Conservation (phyloP, 2,888 invertebrate species). For the Pedicia rivosa region DNA sequence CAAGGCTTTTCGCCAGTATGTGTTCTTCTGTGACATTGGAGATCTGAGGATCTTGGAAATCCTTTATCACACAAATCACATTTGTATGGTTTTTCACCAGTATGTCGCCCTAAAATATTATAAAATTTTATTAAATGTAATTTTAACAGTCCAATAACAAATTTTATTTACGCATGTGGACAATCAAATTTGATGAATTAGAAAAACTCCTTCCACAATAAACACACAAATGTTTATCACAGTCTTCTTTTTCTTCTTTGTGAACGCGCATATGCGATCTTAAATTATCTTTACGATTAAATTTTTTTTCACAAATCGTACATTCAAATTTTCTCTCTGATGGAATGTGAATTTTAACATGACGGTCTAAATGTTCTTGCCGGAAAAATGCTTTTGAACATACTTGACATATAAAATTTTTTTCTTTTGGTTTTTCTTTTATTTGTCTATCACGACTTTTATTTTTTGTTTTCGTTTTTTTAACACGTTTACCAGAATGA, state of each 20-base stretch:
- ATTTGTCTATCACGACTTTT: slow-evolving; percentile 13
- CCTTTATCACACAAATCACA: slow-evolving; percentile 46
- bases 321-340: slow-evolving; percentile 38
- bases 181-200: slow-evolving; percentile 43
- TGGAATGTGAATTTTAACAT: slow-evolving; percentile 43
- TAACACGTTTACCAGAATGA: slow-evolving; percentile 12
- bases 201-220: slow-evolving; percentile 44
- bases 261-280: slow-evolving; percentile 42
- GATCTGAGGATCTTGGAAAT: slow-evolving; percentile 43
- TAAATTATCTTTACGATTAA: slow-evolving; percentile 40
- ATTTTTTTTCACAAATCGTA: slow-evolving; percentile 39
- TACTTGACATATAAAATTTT: slow-evolving; percentile 38
- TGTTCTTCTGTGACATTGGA: slow-evolving; percentile 41
- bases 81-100: slow-evolving; percentile 46
- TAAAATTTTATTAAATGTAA: too few relatives aligned
- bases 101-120: too few relatives aligned
- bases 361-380: slow-evolving; percentile 45
- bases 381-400: slow-evolving; percentile 48
- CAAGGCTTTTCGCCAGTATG: slow-evolving; percentile 46
- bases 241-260: slow-evolving; percentile 24
- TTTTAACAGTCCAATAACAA: too few relatives aligned
- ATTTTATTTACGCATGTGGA: slow-evolving; percentile 55
- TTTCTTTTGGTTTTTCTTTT: slow-evolving; percentile 22
- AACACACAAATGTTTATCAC: slow-evolving; percentile 34
- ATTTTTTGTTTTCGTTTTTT: too few relatives aligned